A percentile compares a stretch with the other conserved stretches of the same genome.
Conservation (phyloP, 1,140 invertebrate species). For the Apis florea region DNA sequence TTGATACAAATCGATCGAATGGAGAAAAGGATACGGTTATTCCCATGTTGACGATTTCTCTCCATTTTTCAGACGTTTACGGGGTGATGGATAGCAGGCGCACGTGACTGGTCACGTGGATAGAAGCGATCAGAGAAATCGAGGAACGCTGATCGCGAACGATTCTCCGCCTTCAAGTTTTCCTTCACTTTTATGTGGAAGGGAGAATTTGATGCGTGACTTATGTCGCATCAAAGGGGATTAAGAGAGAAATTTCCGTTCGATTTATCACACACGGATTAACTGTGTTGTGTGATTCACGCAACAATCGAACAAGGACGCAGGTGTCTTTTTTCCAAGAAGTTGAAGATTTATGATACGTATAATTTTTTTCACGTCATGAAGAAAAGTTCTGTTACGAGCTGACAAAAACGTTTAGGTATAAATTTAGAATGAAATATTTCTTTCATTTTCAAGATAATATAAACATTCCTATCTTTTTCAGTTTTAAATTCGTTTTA, state of each 20-base stretch:
- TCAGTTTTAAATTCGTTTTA: not conserved
- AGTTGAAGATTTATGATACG: not conserved
- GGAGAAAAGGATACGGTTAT: constrained; percentile 1
- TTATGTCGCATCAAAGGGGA: constrained; percentile 33
- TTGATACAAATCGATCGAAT: constrained; percentile 12
- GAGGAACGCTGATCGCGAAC: constrained; percentile 14
- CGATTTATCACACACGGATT: constrained; percentile 19
- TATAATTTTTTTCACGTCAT: not conserved
- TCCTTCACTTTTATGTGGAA: not conserved
- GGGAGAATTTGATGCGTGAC: constrained; percentile 41
- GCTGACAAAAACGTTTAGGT: constrained; percentile 6
- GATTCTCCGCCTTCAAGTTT: not conserved
- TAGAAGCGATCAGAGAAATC: constrained; percentile 14
- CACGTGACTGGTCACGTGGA: constrained; percentile 63
- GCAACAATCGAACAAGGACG: not conserved
- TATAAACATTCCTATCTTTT: not conserved
- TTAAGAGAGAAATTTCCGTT: constrained; percentile 48
- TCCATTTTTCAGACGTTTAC: constrained; percentile 55
- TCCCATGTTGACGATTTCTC: constrained; percentile 41
- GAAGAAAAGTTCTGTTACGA: constrained; percentile 19
- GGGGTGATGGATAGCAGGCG: constrained; percentile 42
- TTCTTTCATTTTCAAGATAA: not conserved
- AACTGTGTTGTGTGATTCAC: constrained; percentile 33
- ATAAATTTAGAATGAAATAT: not conserved
- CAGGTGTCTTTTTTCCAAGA: constrained; percentile 32